Percentiles rank a stretch among this genome's conserved stretches.
phyloP scores from a whole-genome alignment of 2,888 invertebrate species.

The Drosophila paranaensis region DNA sequence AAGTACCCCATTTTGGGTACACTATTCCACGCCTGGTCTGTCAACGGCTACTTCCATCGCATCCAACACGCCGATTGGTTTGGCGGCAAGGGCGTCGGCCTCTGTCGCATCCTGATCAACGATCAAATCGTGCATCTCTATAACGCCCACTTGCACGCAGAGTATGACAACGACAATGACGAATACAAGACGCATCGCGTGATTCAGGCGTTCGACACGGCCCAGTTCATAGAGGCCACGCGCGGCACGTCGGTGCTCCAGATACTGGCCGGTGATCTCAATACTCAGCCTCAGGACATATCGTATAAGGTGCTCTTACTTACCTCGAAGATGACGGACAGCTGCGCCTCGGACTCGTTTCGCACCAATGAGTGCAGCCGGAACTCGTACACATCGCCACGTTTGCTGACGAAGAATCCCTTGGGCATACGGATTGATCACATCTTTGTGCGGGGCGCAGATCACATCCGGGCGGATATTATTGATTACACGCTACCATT shows the following conservation, averaged over 20 bases:
- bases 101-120: slow-evolving; percentile 90
- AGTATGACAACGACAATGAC: slow-evolving; percentile 93
- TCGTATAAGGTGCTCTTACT: slow-evolving; percentile 89
- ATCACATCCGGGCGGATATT: slow-evolving; percentile 84
- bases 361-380: slow-evolving; percentile 92
- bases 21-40: slow-evolving; percentile 95
- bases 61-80: slow-evolving; percentile 99
- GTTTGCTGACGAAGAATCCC: slow-evolving; percentile 86
- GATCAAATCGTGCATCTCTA: slow-evolving; percentile 92
- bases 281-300: slow-evolving; percentile 94
- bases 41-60: slow-evolving; percentile 96
- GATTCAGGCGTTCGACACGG: slow-evolving; percentile 96
- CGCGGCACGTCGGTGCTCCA: slow-evolving; percentile 91
- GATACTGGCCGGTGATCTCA: slow-evolving; percentile 97
- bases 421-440: slow-evolving; percentile 97
- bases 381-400: slow-evolving; percentile 92
- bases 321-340: slow-evolving; percentile 86
- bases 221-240: slow-evolving; percentile 96
- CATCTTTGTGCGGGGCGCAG: slow-evolving; percentile 87
- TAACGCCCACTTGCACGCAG: slow-evolving; percentile 97
- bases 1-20: slow-evolving; percentile 93
- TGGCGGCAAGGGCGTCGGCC: slow-evolving; percentile 97
- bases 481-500: slow-evolving; percentile 89
- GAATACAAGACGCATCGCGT: slow-evolving; percentile 97
- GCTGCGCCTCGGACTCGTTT: slow-evolving; percentile 83